Evolutionary conservation across 2,888 invertebrate species (phyloP).

Genomic region (Pyrocoelia pectoralis): DNA sequence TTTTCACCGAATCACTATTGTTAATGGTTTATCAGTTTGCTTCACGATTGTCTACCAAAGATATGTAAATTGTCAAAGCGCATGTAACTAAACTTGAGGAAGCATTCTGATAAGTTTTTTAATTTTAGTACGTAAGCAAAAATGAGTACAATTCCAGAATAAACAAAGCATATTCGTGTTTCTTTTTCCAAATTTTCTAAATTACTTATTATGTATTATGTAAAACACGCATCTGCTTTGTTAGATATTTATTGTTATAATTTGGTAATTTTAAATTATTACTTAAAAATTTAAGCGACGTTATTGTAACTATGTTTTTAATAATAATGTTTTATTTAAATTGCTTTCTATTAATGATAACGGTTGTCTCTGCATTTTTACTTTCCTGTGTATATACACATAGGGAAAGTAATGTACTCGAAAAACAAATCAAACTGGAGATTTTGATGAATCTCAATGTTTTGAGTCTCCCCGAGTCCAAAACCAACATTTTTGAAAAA

Average conservation of each 20-base stretch:
- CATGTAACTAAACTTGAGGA: not conserved
- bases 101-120: constrained; percentile 3
- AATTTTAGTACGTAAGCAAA: constrained; percentile 24
- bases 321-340: constrained; percentile 22
- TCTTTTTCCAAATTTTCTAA: constrained; percentile 5
- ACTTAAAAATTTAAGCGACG: constrained; percentile 28
- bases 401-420: too few species aligned
- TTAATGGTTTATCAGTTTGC: too few species aligned
- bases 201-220: constrained; percentile 6
- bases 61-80: constrained; percentile 5
- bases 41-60: not conserved
- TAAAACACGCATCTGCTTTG: constrained; percentile 32
- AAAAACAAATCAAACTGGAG: too few species aligned
- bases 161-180: constrained; percentile 32
- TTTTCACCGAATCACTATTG: too few species aligned
- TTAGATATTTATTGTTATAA: constrained; percentile 27
- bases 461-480: too few species aligned
- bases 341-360: constrained; percentile 2
- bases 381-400: too few species aligned
- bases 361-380: too few species aligned
- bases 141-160: constrained; percentile 31
- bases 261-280: constrained; percentile 30
- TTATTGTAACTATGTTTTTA: constrained; percentile 32
- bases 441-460: too few species aligned
- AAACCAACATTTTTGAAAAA: too few species aligned